These are phyloP conservation scores for Varecia variegata DNA, from an alignment of 2,797 vertebrate genomes.

Conservation along the genomic window DNA sequence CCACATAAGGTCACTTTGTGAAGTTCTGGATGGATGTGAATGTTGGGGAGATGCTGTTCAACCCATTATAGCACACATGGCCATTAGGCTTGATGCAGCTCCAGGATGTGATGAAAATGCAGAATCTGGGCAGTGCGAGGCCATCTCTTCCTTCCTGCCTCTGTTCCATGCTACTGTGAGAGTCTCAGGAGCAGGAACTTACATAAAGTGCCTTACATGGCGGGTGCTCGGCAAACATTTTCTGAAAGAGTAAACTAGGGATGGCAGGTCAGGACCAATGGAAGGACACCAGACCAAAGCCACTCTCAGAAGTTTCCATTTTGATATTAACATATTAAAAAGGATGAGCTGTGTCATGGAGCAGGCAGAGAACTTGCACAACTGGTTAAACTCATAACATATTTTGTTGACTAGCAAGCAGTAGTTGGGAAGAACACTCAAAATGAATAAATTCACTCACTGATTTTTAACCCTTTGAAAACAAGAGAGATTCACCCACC, in stretches of 20 bases:
- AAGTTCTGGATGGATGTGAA: not conserved
- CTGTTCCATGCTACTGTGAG: not conserved
- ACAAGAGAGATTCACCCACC: not conserved
- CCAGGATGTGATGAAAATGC: not conserved
- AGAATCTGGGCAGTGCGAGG: not conserved
- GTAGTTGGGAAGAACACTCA: not conserved
- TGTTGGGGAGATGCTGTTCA: not conserved
- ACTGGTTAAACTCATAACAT: not conserved
- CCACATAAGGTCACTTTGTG: not conserved
- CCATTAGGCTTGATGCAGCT: not conserved
- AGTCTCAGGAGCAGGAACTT: not conserved
- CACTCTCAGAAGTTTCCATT: not conserved
- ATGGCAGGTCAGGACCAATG: not conserved
- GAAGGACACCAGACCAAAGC: not conserved
- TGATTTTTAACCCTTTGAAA: conserved; percentile 56
- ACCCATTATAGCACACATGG: not conserved
- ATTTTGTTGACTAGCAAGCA: not conserved
- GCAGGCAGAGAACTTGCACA: not conserved
- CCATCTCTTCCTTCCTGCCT: not conserved
- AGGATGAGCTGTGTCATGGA: not conserved
- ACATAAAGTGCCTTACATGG: not conserved
- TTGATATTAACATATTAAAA: not conserved
- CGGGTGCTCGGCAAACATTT: not conserved
- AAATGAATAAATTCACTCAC: conserved; percentile 21
- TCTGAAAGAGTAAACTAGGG: not conserved